phyloP scores from a whole-genome alignment of 2,888 invertebrate genomes.

The Andrena haemorrhoa region DNA sequence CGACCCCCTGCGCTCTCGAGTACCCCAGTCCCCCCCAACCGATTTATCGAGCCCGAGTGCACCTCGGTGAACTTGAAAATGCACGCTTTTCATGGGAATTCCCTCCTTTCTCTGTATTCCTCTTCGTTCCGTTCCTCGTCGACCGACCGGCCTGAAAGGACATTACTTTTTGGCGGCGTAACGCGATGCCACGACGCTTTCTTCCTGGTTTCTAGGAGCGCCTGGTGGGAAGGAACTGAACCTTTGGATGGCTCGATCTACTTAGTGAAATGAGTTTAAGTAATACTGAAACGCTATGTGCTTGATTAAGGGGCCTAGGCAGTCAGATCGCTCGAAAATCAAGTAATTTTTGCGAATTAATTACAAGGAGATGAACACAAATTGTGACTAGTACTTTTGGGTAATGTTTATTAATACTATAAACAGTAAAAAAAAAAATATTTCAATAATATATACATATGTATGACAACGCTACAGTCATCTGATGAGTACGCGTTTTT shows the following conservation, averaged over 20 bases:
- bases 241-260: not conserved
- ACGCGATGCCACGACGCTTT: not conserved
- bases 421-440: too few relatives aligned
- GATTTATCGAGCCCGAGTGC: conserved; percentile 62
- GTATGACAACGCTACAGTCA: too few relatives aligned
- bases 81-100: conserved; percentile 12
- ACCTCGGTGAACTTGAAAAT: conserved; percentile 57
- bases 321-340: too few relatives aligned
- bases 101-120: conserved; percentile 22
- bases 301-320: too few relatives aligned
- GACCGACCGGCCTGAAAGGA: not conserved
- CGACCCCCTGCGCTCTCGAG: conserved; percentile 16
- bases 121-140: not conserved
- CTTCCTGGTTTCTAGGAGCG: not conserved
- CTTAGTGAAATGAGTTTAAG: too few relatives aligned
- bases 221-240: not conserved
- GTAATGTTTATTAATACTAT: too few relatives aligned
- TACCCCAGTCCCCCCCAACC: conserved; percentile 19
- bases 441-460: too few relatives aligned
- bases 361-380: too few relatives aligned
- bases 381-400: too few relatives aligned
- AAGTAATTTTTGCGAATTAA: too few relatives aligned
- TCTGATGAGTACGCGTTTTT: too few relatives aligned
- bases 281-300: too few relatives aligned
- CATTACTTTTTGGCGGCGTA: not conserved